Percentiles rank a stretch among this genome's conserved stretches.
phyloP scores from a whole-genome alignment of 2,797 vertebrate species.

The Loris lydekkerianus region DNA sequence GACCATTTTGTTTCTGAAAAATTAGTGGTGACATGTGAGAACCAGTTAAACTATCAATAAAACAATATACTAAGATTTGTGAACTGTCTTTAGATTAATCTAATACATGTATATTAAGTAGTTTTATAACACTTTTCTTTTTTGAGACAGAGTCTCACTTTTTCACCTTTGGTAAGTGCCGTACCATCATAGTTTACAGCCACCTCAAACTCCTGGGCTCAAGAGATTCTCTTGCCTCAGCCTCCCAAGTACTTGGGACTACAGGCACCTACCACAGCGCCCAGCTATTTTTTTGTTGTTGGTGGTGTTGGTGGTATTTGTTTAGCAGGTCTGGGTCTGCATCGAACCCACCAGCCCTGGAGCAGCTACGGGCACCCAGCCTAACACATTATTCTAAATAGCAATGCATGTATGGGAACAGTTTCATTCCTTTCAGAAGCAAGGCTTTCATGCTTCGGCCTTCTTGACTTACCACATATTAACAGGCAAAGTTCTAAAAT shows the following conservation, averaged over 20 bases:
- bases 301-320: no score
- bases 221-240: no score
- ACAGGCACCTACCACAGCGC: no score
- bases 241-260: no score
- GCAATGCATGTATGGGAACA: not conserved
- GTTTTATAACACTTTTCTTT: slow-evolving; percentile 30
- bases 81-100: slow-evolving; percentile 29
- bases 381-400: slow-evolving; percentile 40
- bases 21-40: not conserved
- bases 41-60: slow-evolving; percentile 19
- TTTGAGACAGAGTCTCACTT: no score
- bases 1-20: slow-evolving; percentile 27
- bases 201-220: no score
- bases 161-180: no score
- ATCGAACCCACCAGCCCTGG: no score
- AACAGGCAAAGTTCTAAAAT: slow-evolving; percentile 40
- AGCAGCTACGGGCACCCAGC: no score
- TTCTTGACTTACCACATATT: slow-evolving; percentile 16
- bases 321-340: no score
- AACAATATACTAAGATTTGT: slow-evolving; percentile 23
- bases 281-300: no score
- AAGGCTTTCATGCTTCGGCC: not conserved
- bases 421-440: not conserved
- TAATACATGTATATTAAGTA: not conserved
- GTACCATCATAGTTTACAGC: no score